These are phyloP conservation scores for Brachionichthys hirsutus DNA, from an alignment of 2,113 vertebrate species.

Conservation along the genomic window DNA sequence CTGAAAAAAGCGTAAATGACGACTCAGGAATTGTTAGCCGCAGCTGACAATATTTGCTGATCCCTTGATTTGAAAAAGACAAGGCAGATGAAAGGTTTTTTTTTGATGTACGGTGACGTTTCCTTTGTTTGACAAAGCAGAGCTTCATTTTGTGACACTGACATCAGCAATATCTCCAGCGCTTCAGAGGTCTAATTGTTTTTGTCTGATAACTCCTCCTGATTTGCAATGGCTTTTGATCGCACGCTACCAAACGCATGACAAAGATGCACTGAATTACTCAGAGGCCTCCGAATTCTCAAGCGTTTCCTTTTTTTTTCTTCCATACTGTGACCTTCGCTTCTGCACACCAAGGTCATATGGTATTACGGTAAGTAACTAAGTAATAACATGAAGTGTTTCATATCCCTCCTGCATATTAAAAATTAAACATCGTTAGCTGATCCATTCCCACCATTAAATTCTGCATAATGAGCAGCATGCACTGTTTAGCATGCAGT, in stretches of 20 bases:
- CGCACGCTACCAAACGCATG: conserved; percentile 24
- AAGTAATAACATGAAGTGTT: conserved; percentile 7
- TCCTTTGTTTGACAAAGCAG: background rate
- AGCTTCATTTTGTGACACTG: background rate
- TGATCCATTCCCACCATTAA: conserved; percentile 56
- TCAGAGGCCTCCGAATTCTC: conserved; percentile 40
- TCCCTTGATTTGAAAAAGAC: background rate
- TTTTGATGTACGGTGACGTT: background rate
- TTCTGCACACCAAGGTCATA: conserved; percentile 48
- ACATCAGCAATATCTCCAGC: background rate
- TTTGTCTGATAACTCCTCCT: conserved; percentile 2
- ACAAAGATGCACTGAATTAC: conserved; percentile 32
- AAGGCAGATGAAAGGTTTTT: background rate
- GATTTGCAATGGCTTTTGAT: conserved; percentile 52
- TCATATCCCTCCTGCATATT: conserved; percentile 14
- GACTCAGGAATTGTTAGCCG: background rate
- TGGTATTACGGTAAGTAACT: background rate
- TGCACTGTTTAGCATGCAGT: conserved; percentile 63
- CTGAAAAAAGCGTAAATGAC: background rate
- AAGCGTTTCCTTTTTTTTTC: conserved; percentile 36
- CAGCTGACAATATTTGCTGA: background rate
- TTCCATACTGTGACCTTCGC: conserved; percentile 34
- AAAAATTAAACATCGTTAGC: conserved; percentile 25
- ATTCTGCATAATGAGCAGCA: conserved; percentile 51
- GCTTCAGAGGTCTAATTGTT: conserved; percentile 4